These are phyloP conservation scores for Bombycilla garrulus DNA, from an alignment of 2,113 vertebrate species.

Conservation along the genomic window DNA sequence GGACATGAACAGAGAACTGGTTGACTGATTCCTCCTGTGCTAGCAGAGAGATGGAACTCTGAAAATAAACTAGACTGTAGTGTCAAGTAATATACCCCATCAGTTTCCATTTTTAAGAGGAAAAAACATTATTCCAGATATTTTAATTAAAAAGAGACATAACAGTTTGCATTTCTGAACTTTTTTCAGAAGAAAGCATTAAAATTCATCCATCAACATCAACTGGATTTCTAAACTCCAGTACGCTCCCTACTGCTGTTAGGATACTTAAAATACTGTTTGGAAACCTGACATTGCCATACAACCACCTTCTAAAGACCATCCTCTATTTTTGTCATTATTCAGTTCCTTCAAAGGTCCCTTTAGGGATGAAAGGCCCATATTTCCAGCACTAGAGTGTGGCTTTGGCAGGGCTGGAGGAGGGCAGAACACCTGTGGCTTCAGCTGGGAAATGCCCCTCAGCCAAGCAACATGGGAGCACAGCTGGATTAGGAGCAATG, in stretches of 20 bases:
- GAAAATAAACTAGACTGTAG: not conserved
- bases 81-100: not conserved
- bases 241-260: not conserved
- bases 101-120: not conserved
- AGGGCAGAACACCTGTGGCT: not conserved
- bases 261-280: not conserved
- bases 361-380: not conserved
- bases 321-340: not conserved
- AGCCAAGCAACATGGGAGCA: not conserved
- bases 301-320: not conserved
- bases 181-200: not conserved
- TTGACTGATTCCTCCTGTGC: not conserved
- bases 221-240: not conserved
- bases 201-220: not conserved
- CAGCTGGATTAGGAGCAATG: not conserved
- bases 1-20: not conserved
- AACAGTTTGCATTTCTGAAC: not conserved
- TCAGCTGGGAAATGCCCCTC: not conserved
- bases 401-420: not conserved
- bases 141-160: not conserved
- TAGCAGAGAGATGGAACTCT: not conserved
- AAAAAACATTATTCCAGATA: not conserved
- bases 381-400: accelerated
- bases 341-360: not conserved
- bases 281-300: not conserved